Evolutionary conservation across 1,140 invertebrate genomes (phyloP), one percentile per base, ranked within the genome.

Genomic region (Diplogasteroides magnus): DNA sequence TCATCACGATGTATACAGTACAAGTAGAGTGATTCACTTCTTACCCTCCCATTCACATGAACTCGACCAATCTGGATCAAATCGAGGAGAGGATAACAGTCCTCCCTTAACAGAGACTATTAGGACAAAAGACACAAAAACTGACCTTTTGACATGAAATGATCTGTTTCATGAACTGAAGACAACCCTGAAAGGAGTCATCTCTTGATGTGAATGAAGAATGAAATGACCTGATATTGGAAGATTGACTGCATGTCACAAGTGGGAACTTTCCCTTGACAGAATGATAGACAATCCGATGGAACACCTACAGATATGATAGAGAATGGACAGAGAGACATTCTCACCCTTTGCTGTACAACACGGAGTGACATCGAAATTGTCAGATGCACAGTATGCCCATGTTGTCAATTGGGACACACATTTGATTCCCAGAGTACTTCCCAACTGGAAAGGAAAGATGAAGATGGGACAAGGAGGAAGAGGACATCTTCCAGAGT

Each of bases 381-480:
- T 61, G 55, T 80, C 78, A 28, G 77, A 67, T 2, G 78, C 77
- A 75, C 78, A 80, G 73, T 80, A 80, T 2, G 78, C 77, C 78
- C 78, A 80, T 3, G 77, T 81, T 6, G 80, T 82, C 61, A 80
- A 61, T 48, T 82, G 77, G 13, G 76, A 77, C 25, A 80, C 79
- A 60, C 78, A 80, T 62, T 80, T 80, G 23, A 80, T 48, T 0
- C 78, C 78, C n/a, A 82, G 60, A 15, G 67, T 67, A 31, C 74
- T 74, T 0, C 77, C 77, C 2, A 80, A 66, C 78, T 80, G 56
- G 61, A 74, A 26, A 64, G 55, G 14, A 1, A 0, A 25, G 72
- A 2, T 27, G 19, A 37, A 60, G 15, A 61, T 67, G 71, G 15
- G 2, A 31, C 19, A n/a, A 67, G 11, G 14, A 31, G 31, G 58